phyloP scores from a whole-genome alignment of 64 coral and sea anemone genomes.

The Dendrophyllia cribrosa region DNA sequence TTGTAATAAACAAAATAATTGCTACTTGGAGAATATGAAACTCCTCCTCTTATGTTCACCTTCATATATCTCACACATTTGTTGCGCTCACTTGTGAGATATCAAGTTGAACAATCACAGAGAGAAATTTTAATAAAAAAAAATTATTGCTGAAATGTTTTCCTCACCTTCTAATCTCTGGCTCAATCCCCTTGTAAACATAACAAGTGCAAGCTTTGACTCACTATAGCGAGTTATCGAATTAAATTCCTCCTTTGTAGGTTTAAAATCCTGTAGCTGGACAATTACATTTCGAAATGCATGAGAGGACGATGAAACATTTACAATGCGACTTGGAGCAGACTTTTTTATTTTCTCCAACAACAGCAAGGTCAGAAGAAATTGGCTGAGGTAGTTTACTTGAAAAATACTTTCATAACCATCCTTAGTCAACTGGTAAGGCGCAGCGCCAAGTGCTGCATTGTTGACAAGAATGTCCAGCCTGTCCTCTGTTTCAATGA shows the following conservation, averaged over 20 bases:
- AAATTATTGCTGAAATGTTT: too few relatives aligned
- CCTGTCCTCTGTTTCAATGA: conserved; percentile 73
- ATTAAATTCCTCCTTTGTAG: conserved; percentile 35
- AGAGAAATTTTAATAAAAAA: too few relatives aligned
- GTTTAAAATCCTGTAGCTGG: conserved; percentile 63
- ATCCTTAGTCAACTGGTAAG: conserved; percentile 66
- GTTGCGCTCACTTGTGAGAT: too few relatives aligned
- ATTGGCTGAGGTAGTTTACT: conserved; percentile 87
- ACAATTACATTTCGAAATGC: neutral
- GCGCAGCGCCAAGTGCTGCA: conserved; percentile 33
- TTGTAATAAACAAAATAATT: too few relatives aligned
- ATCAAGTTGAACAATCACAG: too few relatives aligned
- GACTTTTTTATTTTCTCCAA: conserved; percentile 75
- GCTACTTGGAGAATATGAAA: too few relatives aligned
- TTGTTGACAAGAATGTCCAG: conserved; percentile 94
- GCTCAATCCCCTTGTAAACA: conserved; percentile 53
- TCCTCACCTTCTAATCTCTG: conserved; percentile 18
- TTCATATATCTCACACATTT: too few relatives aligned
- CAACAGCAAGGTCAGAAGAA: conserved; percentile 76
- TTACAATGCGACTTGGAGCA: conserved; percentile 85
- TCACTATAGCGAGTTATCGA: neutral
- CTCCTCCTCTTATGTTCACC: too few relatives aligned
- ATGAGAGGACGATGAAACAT: conserved; percentile 64
- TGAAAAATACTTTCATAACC: conserved; percentile 71
- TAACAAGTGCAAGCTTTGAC: conserved; percentile 40